phyloP scores from a whole-genome alignment of 2,888 invertebrate species.

The Balanococcus diminutus region DNA sequence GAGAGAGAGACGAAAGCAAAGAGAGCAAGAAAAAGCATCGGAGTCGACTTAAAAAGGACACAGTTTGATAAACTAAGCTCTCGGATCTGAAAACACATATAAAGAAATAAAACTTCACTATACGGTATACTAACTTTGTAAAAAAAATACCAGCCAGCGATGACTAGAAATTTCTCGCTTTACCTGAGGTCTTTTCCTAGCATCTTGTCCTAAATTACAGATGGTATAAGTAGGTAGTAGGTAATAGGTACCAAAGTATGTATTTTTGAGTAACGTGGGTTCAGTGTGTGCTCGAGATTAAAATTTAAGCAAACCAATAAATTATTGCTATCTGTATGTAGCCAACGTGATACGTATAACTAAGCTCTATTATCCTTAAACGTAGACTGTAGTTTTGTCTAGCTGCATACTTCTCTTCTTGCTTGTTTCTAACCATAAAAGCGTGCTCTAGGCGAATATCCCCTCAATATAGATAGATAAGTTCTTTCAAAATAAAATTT shows the following conservation, averaged over 20 bases:
- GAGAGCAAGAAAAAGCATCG: not conserved
- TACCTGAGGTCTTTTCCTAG: not conserved
- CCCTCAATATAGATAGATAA: too few species aligned
- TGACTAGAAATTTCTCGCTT: not conserved
- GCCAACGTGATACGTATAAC: not conserved
- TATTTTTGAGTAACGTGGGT: not conserved
- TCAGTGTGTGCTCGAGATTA: constrained; percentile 25
- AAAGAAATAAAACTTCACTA: not conserved
- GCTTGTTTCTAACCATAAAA: not conserved
- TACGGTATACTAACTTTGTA: constrained; percentile 12
- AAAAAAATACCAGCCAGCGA: not conserved
- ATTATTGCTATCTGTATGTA: constrained; percentile 32
- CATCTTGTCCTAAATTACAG: not conserved
- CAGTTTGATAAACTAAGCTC: constrained; percentile 21
- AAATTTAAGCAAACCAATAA: constrained; percentile 43
- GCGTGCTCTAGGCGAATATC: not conserved
- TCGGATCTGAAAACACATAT: not conserved
- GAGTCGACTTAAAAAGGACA: constrained; percentile 19
- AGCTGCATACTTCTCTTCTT: not conserved
- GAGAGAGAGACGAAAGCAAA: not conserved
- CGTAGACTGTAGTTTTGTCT: not conserved
- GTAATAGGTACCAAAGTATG: not conserved
- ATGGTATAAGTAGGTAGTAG: not conserved
- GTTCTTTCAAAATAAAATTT: too few species aligned
- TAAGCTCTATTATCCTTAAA: not conserved